Evolutionary conservation across 1,140 invertebrate species (phyloP).

Genomic region (Hermatobates lingyangjiaoensis): DNA sequence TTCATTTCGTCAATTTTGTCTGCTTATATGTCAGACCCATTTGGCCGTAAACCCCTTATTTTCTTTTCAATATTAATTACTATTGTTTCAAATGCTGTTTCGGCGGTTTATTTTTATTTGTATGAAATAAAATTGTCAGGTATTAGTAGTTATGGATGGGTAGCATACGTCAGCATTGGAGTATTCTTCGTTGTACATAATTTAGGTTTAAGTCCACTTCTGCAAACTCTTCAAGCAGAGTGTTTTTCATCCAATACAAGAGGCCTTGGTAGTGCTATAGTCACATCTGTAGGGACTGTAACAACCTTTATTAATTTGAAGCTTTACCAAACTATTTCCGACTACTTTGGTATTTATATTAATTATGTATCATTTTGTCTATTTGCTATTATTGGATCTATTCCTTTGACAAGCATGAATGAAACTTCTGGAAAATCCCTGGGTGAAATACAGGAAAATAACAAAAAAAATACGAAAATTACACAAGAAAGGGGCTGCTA

Average conservation of each 20-base stretch:
- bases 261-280: conserved; percentile 24
- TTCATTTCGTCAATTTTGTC: conserved; percentile 20
- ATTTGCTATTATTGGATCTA: conserved; percentile 30
- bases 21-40: conserved; percentile 20
- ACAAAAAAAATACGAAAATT: conserved; percentile 35
- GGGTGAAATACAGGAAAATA: conserved; percentile 38
- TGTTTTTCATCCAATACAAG: conserved; percentile 28
- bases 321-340: conserved; percentile 25
- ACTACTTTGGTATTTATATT: conserved; percentile 29
- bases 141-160: conserved; percentile 16
- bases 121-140: conserved; percentile 11
- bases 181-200: conserved; percentile 24
- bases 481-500: too few relatives aligned
- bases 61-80: conserved; percentile 20
- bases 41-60: conserved; percentile 26
- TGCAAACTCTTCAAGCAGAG: conserved; percentile 26
- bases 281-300: conserved; percentile 24
- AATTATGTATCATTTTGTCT: conserved; percentile 35
- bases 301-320: conserved; percentile 24
- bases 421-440: conserved; percentile 68
- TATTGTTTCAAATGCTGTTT: conserved; percentile 5
- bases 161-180: conserved; percentile 22
- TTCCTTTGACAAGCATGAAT: conserved; percentile 41
- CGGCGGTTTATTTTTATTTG: conserved; percentile 10
- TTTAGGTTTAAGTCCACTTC: conserved; percentile 25